Conservation (phyloP, 2,888 invertebrate species). For the Troides helena region DNA sequence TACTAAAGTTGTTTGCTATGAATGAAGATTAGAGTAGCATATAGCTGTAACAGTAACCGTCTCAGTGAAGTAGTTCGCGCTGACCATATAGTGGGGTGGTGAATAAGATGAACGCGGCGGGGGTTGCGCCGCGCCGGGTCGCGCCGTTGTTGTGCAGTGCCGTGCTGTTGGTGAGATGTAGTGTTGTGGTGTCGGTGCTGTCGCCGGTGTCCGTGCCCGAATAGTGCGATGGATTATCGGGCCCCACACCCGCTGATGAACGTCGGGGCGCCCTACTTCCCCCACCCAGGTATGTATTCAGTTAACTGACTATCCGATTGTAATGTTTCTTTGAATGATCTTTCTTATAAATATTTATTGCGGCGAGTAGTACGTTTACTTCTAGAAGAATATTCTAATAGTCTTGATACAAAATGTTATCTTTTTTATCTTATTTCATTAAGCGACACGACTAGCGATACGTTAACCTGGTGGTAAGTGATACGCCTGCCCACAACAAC, state of each 20-base stretch:
- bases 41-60: background rate
- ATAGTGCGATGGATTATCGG: slow-evolving; percentile 68
- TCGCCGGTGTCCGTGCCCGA: slow-evolving; percentile 44
- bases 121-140: slow-evolving; percentile 27
- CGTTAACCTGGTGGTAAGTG: too few species aligned
- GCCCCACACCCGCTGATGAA: slow-evolving; percentile 67
- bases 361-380: too few species aligned
- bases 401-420: too few species aligned
- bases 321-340: too few species aligned
- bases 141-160: slow-evolving; percentile 46
- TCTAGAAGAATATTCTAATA: too few species aligned
- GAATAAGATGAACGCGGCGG: too few species aligned
- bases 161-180: slow-evolving; percentile 26
- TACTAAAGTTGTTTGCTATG: too few species aligned
- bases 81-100: background rate
- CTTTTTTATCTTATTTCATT: too few species aligned
- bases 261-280: slow-evolving; percentile 67
- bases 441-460: too few species aligned
- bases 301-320: background rate
- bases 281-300: slow-evolving; percentile 62
- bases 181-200: slow-evolving; percentile 31
- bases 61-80: slow-evolving; percentile 37
- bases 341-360: too few species aligned
- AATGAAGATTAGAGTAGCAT: too few species aligned
- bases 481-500: too few species aligned